These are phyloP conservation scores for Rhadina sibilatrix DNA, from an alignment of 2,113 vertebrate species.

Conservation along the genomic window DNA sequence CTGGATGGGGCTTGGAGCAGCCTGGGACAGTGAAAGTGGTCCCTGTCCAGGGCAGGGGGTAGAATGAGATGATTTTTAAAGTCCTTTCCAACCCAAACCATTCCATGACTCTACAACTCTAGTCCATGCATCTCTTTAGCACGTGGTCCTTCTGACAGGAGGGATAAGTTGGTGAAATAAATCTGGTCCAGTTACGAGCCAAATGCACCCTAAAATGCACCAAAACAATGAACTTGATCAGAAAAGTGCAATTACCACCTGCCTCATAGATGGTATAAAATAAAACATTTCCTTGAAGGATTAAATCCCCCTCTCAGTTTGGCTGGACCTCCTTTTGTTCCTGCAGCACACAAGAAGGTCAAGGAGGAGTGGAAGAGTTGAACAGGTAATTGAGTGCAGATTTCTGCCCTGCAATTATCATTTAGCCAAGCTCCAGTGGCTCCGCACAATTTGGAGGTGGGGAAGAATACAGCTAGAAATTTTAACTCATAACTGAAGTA, in stretches of 20 bases:
- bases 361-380: not conserved
- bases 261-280: not conserved
- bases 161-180: not conserved
- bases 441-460: not conserved
- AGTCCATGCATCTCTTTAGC: not conserved
- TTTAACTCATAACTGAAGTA: not conserved
- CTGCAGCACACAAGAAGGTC: not conserved
- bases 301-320: not conserved
- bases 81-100: not conserved
- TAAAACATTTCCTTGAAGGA: not conserved
- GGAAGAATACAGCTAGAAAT: not conserved
- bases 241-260: not conserved
- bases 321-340: not conserved
- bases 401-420: not conserved
- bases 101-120: not conserved
- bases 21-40: fast-evolving
- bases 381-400: not conserved
- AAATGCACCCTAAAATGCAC: not conserved
- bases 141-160: fast-evolving
- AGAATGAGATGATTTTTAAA: not conserved
- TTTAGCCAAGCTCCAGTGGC: not conserved
- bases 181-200: fast-evolving
- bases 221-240: not conserved
- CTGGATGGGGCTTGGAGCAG: fast-evolving
- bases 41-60: not conserved